These are phyloP conservation scores for Tethea ocularis DNA, from an alignment of 2,888 invertebrate genomes.

Conservation along the genomic window DNA sequence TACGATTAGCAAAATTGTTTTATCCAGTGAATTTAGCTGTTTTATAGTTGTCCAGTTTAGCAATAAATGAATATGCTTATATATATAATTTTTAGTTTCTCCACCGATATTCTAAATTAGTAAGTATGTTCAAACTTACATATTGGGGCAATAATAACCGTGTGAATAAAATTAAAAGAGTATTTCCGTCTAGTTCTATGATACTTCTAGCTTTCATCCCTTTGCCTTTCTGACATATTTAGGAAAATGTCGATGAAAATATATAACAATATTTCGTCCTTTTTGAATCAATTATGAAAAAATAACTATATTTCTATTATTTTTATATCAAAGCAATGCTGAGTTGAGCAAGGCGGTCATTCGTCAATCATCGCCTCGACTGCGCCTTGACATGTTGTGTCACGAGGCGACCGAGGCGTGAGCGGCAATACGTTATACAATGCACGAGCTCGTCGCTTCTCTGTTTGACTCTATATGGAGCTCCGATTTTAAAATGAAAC, in stretches of 20 bases:
- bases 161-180: too few relatives aligned
- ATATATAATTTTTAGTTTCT: too few relatives aligned
- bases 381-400: slow-evolving; percentile 43
- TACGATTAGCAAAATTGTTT: not conserved
- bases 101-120: too few relatives aligned
- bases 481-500: not conserved
- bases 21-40: not conserved
- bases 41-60: too few relatives aligned
- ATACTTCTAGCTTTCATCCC: too few relatives aligned
- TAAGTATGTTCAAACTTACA: too few relatives aligned
- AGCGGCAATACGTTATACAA: slow-evolving; percentile 44
- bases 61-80: too few relatives aligned
- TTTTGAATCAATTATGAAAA: not conserved
- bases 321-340: slow-evolving; percentile 9
- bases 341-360: slow-evolving; percentile 33
- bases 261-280: too few relatives aligned
- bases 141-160: too few relatives aligned
- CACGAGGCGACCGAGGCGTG: slow-evolving; percentile 42
- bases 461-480: not conserved
- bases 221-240: too few relatives aligned
- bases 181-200: too few relatives aligned
- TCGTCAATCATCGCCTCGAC: slow-evolving; percentile 48
- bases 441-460: not conserved
- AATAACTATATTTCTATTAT: not conserved
- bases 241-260: not conserved